Conservation (phyloP, 1,140 invertebrate genomes). For the Musca domestica region DNA sequence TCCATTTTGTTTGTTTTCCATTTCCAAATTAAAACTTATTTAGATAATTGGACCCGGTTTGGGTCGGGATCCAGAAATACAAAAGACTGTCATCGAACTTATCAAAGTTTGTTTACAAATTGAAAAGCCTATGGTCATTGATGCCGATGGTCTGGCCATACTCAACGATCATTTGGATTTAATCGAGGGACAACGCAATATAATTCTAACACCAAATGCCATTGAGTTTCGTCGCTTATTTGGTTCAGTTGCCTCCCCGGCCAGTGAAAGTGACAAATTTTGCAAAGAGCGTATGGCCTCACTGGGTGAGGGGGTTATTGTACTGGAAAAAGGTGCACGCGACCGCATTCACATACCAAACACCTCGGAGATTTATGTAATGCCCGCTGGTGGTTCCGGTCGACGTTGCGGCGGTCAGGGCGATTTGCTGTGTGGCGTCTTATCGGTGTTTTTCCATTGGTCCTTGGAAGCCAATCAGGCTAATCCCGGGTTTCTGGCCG, state of each 20-base stretch:
- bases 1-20: not conserved
- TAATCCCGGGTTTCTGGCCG: conserved; percentile 69
- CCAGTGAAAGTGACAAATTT: conserved; percentile 36
- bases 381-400: conserved; percentile 70
- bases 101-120: conserved; percentile 61
- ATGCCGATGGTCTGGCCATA: conserved; percentile 92
- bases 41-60: conserved; percentile 82
- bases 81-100: conserved; percentile 61
- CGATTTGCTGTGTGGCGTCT: conserved; percentile 83
- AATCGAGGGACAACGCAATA: conserved; percentile 73
- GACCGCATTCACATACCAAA: conserved; percentile 76
- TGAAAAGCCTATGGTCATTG: conserved; percentile 83
- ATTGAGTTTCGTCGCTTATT: conserved; percentile 85
- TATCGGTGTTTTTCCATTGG: conserved; percentile 87
- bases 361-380: conserved; percentile 55
- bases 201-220: conserved; percentile 92
- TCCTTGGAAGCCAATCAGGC: conserved; percentile 56
- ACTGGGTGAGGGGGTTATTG: conserved; percentile 67
- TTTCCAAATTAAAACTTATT: not conserved
- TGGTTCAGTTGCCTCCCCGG: conserved; percentile 17
- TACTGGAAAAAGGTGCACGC: conserved; percentile 75
- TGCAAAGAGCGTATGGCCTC: conserved; percentile 34
- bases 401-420: conserved; percentile 96
- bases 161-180: conserved; percentile 74
- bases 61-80: conserved; percentile 68